phyloP scores from a whole-genome alignment of 2,888 invertebrate genomes.

The Drosophila tripunctata region DNA sequence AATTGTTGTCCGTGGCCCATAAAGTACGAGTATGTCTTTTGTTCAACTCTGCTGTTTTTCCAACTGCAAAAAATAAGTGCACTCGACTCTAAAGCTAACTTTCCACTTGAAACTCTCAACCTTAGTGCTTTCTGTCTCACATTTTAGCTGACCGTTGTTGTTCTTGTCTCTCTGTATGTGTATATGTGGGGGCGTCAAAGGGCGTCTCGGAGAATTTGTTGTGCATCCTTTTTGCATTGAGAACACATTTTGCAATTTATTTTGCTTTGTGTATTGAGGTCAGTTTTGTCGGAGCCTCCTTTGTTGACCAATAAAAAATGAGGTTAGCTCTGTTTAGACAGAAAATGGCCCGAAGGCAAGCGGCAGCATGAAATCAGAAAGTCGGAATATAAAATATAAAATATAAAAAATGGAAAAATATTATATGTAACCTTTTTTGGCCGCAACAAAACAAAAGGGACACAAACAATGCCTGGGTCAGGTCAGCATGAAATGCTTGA shows the following conservation, averaged over 20 bases:
- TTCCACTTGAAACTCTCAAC: conserved; percentile 9
- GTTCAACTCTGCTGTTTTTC: not conserved
- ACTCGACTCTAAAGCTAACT: conserved; percentile 21
- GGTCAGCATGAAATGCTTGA: conserved; percentile 67
- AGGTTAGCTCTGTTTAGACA: conserved; percentile 74
- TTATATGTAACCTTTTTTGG: conserved; percentile 44
- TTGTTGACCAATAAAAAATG: conserved; percentile 68
- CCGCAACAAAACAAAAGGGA: conserved; percentile 31
- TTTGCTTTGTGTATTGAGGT: conserved; percentile 73
- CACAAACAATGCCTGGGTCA: conserved; percentile 25
- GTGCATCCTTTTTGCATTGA: conserved; percentile 70
- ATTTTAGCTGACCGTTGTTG: conserved; percentile 43
- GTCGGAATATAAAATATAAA: conserved; percentile 19
- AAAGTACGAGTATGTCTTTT: conserved; percentile 33
- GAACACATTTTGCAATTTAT: conserved; percentile 74
- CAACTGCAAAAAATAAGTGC: conserved; percentile 35
- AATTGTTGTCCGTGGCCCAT: conserved; percentile 50
- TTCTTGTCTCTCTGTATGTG: conserved; percentile 8
- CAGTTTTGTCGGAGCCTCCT: conserved; percentile 52
- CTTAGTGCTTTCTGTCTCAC: conserved; percentile 12
- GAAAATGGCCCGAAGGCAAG: conserved; percentile 46
- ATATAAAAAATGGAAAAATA: conserved; percentile 31
- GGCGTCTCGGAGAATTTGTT: conserved; percentile 61
- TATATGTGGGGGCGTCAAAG: conserved; percentile 50
- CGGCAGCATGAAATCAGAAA: not conserved